These are phyloP conservation scores for Orientallactaga bullata DNA, from an alignment of 2,113 vertebrate species.

Conservation along the genomic window DNA sequence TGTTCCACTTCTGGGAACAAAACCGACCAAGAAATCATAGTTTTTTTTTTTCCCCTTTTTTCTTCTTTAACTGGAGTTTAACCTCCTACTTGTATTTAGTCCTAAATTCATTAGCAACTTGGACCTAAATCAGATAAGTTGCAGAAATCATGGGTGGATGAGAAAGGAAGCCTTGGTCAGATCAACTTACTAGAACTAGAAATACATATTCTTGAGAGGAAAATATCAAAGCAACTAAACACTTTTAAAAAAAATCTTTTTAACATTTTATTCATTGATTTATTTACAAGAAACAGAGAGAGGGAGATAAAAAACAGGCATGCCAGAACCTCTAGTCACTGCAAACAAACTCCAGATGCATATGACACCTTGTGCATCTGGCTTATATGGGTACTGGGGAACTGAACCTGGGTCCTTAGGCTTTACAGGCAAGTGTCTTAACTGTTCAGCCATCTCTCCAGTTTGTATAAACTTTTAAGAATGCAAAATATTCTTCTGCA, in stretches of 20 bases:
- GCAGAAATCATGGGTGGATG: not conserved
- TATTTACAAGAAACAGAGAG: no score
- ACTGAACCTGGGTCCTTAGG: no score
- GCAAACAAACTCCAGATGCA: no score
- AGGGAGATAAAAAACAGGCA: no score
- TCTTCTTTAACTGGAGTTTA: not conserved
- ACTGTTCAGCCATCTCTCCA: no score
- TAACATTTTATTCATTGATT: no score
- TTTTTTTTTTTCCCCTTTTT: not conserved
- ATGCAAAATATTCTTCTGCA: conserved; percentile 41
- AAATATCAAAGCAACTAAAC: not conserved
- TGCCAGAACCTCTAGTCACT: no score
- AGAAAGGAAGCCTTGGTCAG: conserved; percentile 11
- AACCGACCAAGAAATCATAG: not conserved
- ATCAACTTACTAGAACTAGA: conserved; percentile 45
- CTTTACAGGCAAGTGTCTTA: no score
- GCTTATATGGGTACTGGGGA: no score
- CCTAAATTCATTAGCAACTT: conserved; percentile 19
- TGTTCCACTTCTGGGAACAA: not conserved
- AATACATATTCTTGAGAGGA: conserved; percentile 48
- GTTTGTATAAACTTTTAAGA: conserved; percentile 15
- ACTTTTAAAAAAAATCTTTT: no score
- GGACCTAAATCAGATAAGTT: conserved; percentile 42
- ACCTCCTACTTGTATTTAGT: not conserved
- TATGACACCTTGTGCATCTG: no score